Evolutionary conservation across 2,113 vertebrate species (phyloP).

Genomic region (Campylomormyrus numenius): DNA sequence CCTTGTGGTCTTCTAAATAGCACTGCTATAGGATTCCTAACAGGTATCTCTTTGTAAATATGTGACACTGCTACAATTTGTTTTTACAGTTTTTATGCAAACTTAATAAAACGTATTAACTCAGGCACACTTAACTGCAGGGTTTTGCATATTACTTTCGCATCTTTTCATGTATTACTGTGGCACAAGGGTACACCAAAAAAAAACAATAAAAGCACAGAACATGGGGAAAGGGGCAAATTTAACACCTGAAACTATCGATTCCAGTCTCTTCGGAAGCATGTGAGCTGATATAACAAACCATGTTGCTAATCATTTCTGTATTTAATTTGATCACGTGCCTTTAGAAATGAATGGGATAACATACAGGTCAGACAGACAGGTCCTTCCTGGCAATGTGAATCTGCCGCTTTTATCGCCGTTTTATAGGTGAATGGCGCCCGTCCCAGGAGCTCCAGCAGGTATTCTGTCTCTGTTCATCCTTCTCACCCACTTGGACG

Average conservation of each 20-base stretch:
- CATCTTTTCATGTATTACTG: no score
- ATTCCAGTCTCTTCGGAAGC: background rate
- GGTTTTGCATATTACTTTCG: no score
- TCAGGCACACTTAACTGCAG: background rate
- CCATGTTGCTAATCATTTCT: background rate
- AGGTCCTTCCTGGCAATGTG: background rate
- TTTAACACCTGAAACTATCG: background rate
- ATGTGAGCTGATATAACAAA: background rate
- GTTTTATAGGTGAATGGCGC: constrained; percentile 9
- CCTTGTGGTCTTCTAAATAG: background rate
- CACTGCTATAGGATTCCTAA: background rate
- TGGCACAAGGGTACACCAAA: background rate
- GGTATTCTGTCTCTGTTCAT: constrained; percentile 12
- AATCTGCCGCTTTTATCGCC: constrained; percentile 2
- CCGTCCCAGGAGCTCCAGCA: constrained; percentile 14
- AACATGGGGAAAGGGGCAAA: background rate
- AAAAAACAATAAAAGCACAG: background rate
- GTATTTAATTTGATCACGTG: background rate
- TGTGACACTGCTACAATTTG: background rate
- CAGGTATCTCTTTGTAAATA: background rate
- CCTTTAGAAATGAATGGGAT: background rate
- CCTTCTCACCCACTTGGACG: constrained; percentile 20
- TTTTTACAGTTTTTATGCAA: background rate
- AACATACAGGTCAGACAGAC: background rate
- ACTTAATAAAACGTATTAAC: background rate